Conservation (phyloP, 2,888 invertebrate genomes). For the Polymixis flavicincta region DNA sequence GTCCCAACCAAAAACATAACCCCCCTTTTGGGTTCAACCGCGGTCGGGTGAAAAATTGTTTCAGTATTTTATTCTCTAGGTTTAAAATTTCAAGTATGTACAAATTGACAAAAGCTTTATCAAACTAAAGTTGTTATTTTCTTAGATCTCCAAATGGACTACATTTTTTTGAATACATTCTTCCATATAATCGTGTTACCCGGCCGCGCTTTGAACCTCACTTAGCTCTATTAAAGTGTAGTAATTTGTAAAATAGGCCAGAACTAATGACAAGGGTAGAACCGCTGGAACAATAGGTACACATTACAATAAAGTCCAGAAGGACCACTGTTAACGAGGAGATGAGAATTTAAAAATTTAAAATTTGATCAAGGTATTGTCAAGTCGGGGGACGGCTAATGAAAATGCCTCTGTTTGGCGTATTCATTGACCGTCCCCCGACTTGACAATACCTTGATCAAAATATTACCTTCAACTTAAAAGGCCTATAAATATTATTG, state of each 20-base stretch:
- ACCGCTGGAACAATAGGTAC: constrained; percentile 42
- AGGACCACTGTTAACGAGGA: not conserved
- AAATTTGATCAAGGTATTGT: no score
- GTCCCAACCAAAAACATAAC: not conserved
- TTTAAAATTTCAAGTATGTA: no score
- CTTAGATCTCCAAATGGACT: not conserved
- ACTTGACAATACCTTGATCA: no score
- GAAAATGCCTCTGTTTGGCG: no score
- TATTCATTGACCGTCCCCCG: no score
- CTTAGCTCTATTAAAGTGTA: constrained; percentile 19
- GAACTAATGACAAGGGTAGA: constrained; percentile 56
- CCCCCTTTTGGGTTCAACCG: not conserved
- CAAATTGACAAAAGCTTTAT: no score
- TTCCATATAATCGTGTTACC: not conserved
- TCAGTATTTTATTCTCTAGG: no score
- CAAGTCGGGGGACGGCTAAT: no score
- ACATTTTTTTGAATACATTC: not conserved
- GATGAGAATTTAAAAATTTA: not conserved
- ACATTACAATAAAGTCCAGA: constrained; percentile 6
- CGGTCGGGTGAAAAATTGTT: not conserved
- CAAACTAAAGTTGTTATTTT: no score
- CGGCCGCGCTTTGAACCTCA: not conserved
- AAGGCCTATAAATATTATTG: no score
- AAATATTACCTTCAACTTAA: no score
- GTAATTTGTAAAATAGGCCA: constrained; percentile 62